phyloP scores from a whole-genome alignment of 2,888 invertebrate species.

The Nezara viridula region DNA sequence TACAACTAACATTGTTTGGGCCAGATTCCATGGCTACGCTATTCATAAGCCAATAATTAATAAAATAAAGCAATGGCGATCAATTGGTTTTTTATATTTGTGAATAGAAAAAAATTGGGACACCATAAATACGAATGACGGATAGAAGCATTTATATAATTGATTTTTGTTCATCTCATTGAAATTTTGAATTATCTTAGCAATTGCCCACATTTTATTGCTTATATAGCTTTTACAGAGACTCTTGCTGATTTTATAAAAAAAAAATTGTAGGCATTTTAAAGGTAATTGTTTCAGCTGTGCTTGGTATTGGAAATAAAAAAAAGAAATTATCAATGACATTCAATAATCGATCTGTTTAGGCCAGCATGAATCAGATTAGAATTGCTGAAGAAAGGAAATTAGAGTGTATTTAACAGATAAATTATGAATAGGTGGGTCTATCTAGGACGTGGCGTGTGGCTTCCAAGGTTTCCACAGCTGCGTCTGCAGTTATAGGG shows the following conservation, averaged over 20 bases:
- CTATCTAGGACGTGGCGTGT: background rate
- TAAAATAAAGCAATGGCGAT: no score
- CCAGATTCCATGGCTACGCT: no score
- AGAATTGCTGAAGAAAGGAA: slow-evolving; percentile 9
- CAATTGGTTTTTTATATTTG: no score
- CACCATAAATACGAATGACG: no score
- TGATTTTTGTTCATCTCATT: no score
- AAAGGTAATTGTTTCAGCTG: background rate
- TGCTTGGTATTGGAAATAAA: background rate
- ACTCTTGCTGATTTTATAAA: background rate
- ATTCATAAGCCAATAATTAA: no score
- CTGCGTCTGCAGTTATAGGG: background rate
- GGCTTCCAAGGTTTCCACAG: background rate
- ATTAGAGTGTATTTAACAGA: slow-evolving; percentile 5
- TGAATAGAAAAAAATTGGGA: no score
- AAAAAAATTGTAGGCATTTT: background rate
- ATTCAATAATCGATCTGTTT: background rate
- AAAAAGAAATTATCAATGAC: background rate
- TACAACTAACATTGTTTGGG: no score
- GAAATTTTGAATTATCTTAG: background rate
- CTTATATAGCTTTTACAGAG: background rate
- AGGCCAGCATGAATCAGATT: background rate
- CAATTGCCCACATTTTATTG: background rate
- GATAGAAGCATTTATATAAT: no score
- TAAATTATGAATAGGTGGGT: slow-evolving; percentile 28